Evolutionary conservation across 2,113 vertebrate genomes (phyloP), one percentile per base, ranked within the genome.

Genomic region (Syrrhaptes paradoxus): DNA sequence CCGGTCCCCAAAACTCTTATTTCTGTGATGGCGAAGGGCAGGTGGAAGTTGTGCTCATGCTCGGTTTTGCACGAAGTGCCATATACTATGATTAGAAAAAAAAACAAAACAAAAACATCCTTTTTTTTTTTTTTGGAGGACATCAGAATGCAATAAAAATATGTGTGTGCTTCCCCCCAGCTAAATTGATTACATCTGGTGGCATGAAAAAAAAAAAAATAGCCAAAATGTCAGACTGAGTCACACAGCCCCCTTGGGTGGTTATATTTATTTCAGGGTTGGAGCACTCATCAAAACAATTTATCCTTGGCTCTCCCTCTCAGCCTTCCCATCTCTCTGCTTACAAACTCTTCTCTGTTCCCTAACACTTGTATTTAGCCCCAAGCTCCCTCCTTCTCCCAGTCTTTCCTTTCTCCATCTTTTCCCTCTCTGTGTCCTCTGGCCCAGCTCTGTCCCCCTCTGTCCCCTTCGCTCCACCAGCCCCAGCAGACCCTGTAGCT

Each of bases 141-240:
- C 85, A 89, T 95, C 82, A 96, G 80, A 94, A 93, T 7, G 80
- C 66, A 95, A 95, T 96, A 89, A 93, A 95, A 92, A 93, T 76
- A 67, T 85, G 73, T 38, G 22, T 90, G 59, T 92, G 55, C 68
- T 96, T 54, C 86, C 87, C 93, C 68, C 89, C 77, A 85, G 46
- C 87, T 95, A 96, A 97, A 96, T 96, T 95, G 92, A 93, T 96
- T 97, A 57, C 96, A 96, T 95, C 96, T 96, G 95, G 95, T 97
- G 88, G 66, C 96, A 95, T 46, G 54, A 95, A 95, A 95, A 94
- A 41, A 36, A 41, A 41, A 41, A 97, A 96, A 92, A 94, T 90
- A 86, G 76, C 80, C 88, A 94, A 95, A 96, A 97, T 94, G 85
- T 96, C 92, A 96, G 76, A 89, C 96, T 97, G 96, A 96, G 93